phyloP scores from a whole-genome alignment of 2,888 invertebrate species.

The Pristionchus arcanus region DNA sequence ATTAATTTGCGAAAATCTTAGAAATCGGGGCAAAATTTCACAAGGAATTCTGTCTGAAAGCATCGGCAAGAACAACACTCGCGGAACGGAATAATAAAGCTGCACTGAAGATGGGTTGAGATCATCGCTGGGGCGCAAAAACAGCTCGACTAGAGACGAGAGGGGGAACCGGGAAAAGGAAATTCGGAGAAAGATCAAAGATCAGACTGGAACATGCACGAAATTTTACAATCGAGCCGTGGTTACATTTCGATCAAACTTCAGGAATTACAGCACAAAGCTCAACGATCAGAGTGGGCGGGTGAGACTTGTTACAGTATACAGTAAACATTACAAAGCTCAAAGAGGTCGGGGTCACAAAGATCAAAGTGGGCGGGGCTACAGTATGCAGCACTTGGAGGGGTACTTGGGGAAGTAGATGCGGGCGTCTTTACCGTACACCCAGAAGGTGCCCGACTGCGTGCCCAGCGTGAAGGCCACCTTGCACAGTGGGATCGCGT shows the following conservation, averaged over 20 bases:
- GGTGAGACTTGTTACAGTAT: no score
- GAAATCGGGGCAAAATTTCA: not conserved
- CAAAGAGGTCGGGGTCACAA: no score
- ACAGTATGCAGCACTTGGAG: slow-evolving; percentile 75
- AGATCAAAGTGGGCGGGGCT: slow-evolving; percentile 12
- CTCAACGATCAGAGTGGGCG: not conserved
- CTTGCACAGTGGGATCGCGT: slow-evolving; percentile 76
- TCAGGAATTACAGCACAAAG: not conserved
- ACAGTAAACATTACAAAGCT: not conserved
- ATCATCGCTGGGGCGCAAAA: not conserved
- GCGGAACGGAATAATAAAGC: slow-evolving; percentile 12
- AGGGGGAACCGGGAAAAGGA: not conserved
- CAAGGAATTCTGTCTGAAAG: not conserved
- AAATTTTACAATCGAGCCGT: not conserved
- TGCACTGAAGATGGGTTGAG: not conserved
- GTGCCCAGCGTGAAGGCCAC: slow-evolving; percentile 73
- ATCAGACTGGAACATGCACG: not conserved
- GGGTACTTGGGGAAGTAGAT: slow-evolving; percentile 79
- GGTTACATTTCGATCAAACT: not conserved
- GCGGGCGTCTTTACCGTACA: slow-evolving; percentile 76
- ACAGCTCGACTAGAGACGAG: slow-evolving; percentile 9
- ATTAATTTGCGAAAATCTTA: not conserved
- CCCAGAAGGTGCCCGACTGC: slow-evolving; percentile 77
- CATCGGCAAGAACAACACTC: slow-evolving; percentile 41
- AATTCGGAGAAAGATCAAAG: not conserved